Evolutionary conservation across 2,113 vertebrate genomes (phyloP), one percentile per base, ranked within the genome.

Genomic region (Cromileptes altivelis): DNA sequence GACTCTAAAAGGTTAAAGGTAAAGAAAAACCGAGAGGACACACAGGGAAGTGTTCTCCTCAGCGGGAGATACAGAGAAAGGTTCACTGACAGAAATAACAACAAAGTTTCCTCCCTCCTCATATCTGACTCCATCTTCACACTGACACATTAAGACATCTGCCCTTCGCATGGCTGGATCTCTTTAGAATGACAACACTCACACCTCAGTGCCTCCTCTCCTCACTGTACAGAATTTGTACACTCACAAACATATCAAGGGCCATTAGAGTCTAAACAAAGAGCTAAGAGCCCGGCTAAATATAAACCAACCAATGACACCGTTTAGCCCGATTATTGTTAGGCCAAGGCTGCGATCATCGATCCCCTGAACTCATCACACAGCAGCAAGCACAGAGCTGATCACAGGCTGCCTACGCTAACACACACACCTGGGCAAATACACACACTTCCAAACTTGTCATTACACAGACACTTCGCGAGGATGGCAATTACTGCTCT

Each of bases 321-420:
- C 10, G 4, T 77, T 80, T 25, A 70, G 70, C 19, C 7, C 0
- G 3, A 55, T 56, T 17, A 61, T 52, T 19, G 50, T 47, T 64
- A 19, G 33, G 30, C 50, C 4, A 30, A 68, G 8, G 55, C 81
- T 15, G 56, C 13, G 3, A 8, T 10, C 60, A 85, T 79, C 37
- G 75, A 88, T 82, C 65, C 8, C 65, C 53, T 50, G 74, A 61
- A 76, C 79, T 42, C 63, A 33, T 45, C n/a, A 0, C 33, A n/a
- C 55, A 33, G 33, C 53, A 4, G 25, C 4, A 33, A 61, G 33
- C 47, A 21, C 53, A 5, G 15, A 69, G 58, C 57, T 27, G 69
- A 79, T 69, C 64, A 70, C 18, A 10, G 52, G 49, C 37, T 56
- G 64, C 33, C 33, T 3, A 53, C 27, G 3, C 27, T 8, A 33